Conservation (phyloP, 2,888 invertebrate species). For the Neoaliturus tenellus region DNA sequence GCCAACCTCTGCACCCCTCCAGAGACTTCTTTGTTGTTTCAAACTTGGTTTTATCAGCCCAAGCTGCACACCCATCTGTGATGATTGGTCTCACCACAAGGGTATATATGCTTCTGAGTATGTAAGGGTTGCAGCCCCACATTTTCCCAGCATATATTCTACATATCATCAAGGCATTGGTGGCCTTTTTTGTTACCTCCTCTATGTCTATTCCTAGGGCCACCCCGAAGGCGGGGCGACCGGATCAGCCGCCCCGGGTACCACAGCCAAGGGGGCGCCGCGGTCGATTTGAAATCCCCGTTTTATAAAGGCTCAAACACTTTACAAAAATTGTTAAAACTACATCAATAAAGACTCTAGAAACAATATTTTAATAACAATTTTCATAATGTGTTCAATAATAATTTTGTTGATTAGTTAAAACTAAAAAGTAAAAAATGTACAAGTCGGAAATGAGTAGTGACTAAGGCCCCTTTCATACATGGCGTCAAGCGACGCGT, state of each 20-base stretch:
- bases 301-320: no score
- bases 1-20: constrained; percentile 13
- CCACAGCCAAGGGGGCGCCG: no score
- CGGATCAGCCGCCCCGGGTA: no score
- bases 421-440: no score
- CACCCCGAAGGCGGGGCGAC: no score
- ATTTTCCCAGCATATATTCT: neutral
- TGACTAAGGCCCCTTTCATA: no score
- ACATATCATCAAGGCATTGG: neutral
- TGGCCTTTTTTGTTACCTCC: neutral
- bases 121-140: neutral
- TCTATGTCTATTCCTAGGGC: neutral
- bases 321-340: no score
- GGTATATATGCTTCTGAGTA: neutral
- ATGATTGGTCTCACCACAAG: neutral
- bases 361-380: neutral
- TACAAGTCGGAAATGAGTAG: no score
- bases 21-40: neutral
- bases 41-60: neutral
- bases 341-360: neutral
- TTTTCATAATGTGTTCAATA: no score
- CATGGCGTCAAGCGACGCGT: neutral
- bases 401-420: no score
- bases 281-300: no score
- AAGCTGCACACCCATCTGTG: neutral